Evolutionary conservation across 2,113 vertebrate genomes (phyloP).

Genomic region (Proteles cristata): DNA sequence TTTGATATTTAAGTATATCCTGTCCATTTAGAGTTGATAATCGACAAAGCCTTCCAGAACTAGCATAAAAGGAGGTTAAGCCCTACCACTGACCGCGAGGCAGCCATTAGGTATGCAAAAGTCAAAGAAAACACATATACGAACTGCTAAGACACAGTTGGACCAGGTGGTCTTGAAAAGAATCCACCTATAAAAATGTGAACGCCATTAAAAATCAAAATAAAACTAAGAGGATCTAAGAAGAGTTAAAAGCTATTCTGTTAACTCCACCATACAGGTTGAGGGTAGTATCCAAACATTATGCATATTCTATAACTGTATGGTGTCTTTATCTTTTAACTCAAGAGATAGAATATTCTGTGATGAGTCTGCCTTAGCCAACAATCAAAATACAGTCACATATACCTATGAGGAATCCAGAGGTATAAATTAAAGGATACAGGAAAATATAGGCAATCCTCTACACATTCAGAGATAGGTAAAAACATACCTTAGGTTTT

Average conservation of each 20-base stretch:
- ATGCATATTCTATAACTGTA: not conserved
- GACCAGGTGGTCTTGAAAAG: slow-evolving; percentile 18
- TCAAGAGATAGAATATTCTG: not conserved
- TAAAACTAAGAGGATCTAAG: not conserved
- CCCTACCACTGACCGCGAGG: not conserved
- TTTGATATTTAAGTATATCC: slow-evolving; percentile 22
- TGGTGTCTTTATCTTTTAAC: not conserved
- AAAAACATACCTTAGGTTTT: not conserved
- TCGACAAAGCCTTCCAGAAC: slow-evolving; percentile 3
- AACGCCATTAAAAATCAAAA: not conserved
- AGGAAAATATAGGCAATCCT: not conserved
- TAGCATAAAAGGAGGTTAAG: not conserved
- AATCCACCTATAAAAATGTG: slow-evolving; percentile 7
- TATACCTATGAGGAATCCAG: not conserved
- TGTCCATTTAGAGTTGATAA: not conserved
- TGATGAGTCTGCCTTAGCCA: not conserved
- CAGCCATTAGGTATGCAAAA: not conserved
- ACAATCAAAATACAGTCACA: not conserved
- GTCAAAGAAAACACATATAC: not conserved
- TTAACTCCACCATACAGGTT: not conserved
- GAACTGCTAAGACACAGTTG: not conserved
- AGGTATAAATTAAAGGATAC: not conserved
- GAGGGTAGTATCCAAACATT: not conserved
- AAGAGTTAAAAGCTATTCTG: not conserved
- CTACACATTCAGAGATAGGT: not conserved